Base-by-base conservation (phyloP, 1,140 invertebrate species). In the Drosophila bifasciata region DNA sequence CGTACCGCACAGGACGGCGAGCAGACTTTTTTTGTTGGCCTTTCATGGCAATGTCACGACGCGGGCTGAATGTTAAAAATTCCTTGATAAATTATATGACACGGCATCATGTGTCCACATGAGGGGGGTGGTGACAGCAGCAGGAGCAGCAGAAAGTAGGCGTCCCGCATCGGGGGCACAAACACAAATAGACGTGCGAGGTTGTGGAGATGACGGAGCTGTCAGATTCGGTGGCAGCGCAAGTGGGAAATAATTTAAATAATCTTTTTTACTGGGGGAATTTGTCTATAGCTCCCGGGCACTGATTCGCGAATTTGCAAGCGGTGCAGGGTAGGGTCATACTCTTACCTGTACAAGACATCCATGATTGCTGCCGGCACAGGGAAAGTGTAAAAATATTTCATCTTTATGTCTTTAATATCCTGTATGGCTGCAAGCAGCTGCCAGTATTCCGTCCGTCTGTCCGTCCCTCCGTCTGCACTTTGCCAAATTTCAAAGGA, bases 381-480 rank as follows among this genome's bases (percentile, higher is more conserved):
- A 17, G 15, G 17, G 46, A 36, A 59, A 36, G 46, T 28, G 49
- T 19, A 45, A 7, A 60, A 61, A 76, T 76, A 76, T 61, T 76
- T 76, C 73, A 68, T 52, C 72, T 69, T 68, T 76, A 76, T 76
- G 73, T 46, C 73, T 76, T 76, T 76, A 76, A 76, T 76, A 76
- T 76, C 73, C 73, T 76, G 73, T 59, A 49, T 32, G 50, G 69
- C 40, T 66, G 48, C 43, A 66, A 57, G 53, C 71, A 76, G 51
- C 39, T 76, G 73, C 71, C 71, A 76, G 67, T 75, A 75, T 76
- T 1, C 19, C 19, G 19, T 19, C 2, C 19, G 1, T 21, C 19
- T 3, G 19, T 21, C 19, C 19, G 19, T 21, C n/a, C 71, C 71
- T 60, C 19, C 19, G 71, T 64, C 62, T 76, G 69, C 73, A 76